Percentiles rank a stretch among this genome's conserved stretches.
Conservation (phyloP, 2,888 invertebrate genomes). For the Nymphalis polychloros region DNA sequence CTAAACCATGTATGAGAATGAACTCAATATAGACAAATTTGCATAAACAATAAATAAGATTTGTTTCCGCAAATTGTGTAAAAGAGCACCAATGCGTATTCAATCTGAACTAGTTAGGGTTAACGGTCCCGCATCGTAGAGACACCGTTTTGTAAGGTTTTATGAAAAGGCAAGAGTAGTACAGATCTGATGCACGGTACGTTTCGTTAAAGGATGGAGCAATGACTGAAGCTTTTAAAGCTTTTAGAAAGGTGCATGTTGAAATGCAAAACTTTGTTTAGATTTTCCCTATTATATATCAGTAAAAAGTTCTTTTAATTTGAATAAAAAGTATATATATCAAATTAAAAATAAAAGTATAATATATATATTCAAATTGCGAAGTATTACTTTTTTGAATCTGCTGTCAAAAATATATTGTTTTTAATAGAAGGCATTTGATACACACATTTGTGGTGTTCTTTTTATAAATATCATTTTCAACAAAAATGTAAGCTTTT, state of each 20-base stretch:
- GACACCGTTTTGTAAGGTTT: slow-evolving; percentile 31
- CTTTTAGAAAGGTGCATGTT: background rate
- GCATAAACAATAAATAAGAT: slow-evolving; percentile 10
- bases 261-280: background rate
- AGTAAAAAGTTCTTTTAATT: too few relatives aligned
- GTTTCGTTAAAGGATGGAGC: background rate
- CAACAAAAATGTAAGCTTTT: too few relatives aligned
- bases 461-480: too few relatives aligned
- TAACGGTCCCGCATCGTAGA: slow-evolving; percentile 34
- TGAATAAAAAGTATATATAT: too few relatives aligned
- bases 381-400: too few relatives aligned
- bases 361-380: too few relatives aligned
- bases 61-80: slow-evolving; percentile 9
- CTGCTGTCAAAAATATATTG: too few relatives aligned
- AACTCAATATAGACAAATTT: too few relatives aligned
- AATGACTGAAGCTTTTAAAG: background rate
- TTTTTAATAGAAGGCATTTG: too few relatives aligned
- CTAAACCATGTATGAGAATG: background rate
- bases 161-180: slow-evolving; percentile 19
- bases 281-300: background rate
- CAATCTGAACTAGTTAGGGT: slow-evolving; percentile 38
- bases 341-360: too few relatives aligned
- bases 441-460: too few relatives aligned
- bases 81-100: slow-evolving; percentile 32
- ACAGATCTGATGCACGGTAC: slow-evolving; percentile 14